Evolutionary conservation across 2,113 vertebrate genomes (phyloP), one percentile per base, ranked within the genome.

Genomic region (Pseudopipra pipra): DNA sequence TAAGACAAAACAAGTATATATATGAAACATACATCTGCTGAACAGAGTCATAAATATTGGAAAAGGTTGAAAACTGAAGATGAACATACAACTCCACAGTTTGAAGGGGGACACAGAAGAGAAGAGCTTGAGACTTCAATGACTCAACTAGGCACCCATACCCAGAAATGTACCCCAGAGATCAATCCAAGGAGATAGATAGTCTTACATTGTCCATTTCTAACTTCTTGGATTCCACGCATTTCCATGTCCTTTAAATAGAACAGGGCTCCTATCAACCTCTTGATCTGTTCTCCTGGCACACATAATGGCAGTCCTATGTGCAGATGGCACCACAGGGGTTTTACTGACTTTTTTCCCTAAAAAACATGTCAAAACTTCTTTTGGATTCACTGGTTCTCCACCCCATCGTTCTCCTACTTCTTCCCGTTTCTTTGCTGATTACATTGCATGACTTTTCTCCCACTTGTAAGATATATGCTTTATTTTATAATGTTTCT

Each of bases 401-500:
- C 25, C 17, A 68, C 67, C 31, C 44, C 58, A 63, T 86, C 55
- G 54, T 80, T 96, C 90, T 90, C 47, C 59, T 95, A 84, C 54
- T 65, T 87, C 47, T 79, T 85, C 59, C 52, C 21, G 61, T 94
- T 95, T 89, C 92, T 96, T 88, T 85, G 28, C 47, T 77, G 58
- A 93, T 87, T 95, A 39, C 51, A 51, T 81, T 61, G 56, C 56
- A 47, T 90, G 41, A 65, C 35, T 94, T 93, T 85, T 95, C 54
- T 83, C n/a, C 11, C 46, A 47, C 18, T 75, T 87, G 31, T 67
- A 93, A 96, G 78, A 95, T 76, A 70, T 28, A 95, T 58, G 51
- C n/a, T 81, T 95, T 96, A 90, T 85, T 95, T 97, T 88, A 90
- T 87, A 83, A 67, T 3, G 3, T 94, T 98, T 97, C 87, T 98